Base-by-base conservation (phyloP, 2,797 vertebrate species). In the Moxostoma hubbsi region DNA sequence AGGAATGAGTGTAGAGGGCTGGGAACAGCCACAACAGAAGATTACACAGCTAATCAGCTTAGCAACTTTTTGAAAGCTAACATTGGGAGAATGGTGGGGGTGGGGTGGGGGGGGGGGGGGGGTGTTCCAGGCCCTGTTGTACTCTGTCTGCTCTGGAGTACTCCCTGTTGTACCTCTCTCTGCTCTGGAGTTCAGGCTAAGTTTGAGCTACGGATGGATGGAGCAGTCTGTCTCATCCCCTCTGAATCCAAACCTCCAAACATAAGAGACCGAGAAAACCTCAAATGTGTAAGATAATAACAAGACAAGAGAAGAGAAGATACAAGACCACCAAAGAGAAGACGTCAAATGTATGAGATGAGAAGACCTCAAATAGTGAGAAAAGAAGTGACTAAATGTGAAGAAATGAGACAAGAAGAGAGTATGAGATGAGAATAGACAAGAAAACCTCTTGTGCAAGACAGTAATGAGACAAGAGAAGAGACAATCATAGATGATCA, bases 21-120 rank as follows among this genome's bases (percentile, higher is more conserved):
- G 74, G 53, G 74, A 71, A 51, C 67, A 66, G 80, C 49, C 62
- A 71, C 70, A 77, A 73, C 46, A 82, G 58, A 75, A 11, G 62
- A 71, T 75, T 76, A 65, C 79, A 67, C 83, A 59, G 53, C 67
- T 73, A 47, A 68, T 24, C 63, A 71, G 81, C 74, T 73, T 63
- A 80, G 53, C 15, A 66, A 50, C 9, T 65, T 77, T 79, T 63
- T 73, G 47, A 55, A 66, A 46, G 47, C 24, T 62, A 77, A 69
- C 75, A 24, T 77, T 61, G 24, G 16, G 11, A 57, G 68, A 46
- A 2, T 13, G 12, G 55, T 53, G 47, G 65, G 77, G 59, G 49
- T 50, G n/a, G n/a, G n/a, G n/a, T n/a, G n/a, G 47, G 65, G 77
- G 59, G 49, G 46, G 12, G 55, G 59, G 47, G 65, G 77, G 59